A percentile compares a stretch with the other conserved stretches of the same genome.
phyloP scores from a whole-genome alignment of 2,797 vertebrate genomes.

The Cuculus canorus region DNA sequence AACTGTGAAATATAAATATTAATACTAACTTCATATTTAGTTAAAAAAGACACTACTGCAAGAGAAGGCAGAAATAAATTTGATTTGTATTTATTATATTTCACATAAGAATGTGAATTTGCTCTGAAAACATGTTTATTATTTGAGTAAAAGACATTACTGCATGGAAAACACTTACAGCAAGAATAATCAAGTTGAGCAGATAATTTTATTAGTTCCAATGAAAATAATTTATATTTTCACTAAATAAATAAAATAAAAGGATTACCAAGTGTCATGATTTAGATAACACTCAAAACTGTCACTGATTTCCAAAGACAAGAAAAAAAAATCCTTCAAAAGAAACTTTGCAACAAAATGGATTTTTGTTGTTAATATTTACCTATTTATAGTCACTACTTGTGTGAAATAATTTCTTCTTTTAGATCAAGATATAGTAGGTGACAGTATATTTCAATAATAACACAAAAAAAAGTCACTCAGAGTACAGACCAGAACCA shows the following conservation, averaged over 20 bases:
- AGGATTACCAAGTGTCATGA: neutral
- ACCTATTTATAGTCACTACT: neutral
- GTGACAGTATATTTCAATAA: neutral
- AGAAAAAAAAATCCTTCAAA: neutral
- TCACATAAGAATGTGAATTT: neutral
- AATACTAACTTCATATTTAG: neutral
- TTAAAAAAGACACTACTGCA: neutral
- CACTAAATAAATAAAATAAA: neutral
- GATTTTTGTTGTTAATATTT: neutral
- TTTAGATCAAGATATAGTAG: neutral
- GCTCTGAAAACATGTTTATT: neutral
- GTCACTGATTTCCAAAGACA: neutral
- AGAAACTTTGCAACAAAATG: neutral
- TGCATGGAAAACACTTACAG: neutral
- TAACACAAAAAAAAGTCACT: neutral
- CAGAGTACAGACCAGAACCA: neutral
- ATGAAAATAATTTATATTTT: neutral
- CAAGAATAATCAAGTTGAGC: neutral
- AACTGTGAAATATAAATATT: neutral
- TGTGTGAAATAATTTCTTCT: neutral
- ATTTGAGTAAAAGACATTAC: neutral
- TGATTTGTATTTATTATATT: neutral
- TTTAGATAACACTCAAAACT: neutral
- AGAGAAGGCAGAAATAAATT: neutral
- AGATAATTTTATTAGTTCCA: neutral